Conservation (phyloP, 1,140 invertebrate genomes). For the Potamilus streckersoni region DNA sequence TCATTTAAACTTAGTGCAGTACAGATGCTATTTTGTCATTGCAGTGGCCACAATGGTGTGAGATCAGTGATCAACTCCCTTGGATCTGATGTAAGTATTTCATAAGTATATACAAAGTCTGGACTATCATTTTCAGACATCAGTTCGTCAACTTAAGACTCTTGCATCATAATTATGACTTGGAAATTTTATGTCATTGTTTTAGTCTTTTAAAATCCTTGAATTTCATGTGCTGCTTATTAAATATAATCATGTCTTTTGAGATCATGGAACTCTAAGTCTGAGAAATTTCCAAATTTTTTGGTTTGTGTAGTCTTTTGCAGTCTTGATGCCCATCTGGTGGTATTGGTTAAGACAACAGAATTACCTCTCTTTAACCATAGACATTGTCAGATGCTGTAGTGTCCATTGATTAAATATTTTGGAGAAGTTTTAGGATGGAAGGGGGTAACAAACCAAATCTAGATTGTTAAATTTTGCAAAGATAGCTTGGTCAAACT, state of each 20-base stretch:
- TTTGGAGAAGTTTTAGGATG: neutral
- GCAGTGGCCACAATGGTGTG: slow-evolving; percentile 43
- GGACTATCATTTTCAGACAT: neutral
- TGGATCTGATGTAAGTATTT: slow-evolving; percentile 38
- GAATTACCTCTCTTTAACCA: too few relatives aligned
- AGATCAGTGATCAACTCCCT: slow-evolving; percentile 34
- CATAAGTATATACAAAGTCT: neutral
- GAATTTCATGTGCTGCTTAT: neutral
- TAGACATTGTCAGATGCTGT: too few relatives aligned
- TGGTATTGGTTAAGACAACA: too few relatives aligned
- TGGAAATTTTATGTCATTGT: neutral
- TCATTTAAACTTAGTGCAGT: too few relatives aligned
- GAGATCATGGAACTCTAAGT: neutral
- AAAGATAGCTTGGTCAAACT: too few relatives aligned
- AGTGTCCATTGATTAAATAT: too few relatives aligned
- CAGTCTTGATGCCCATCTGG: too few relatives aligned
- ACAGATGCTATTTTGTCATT: neutral
- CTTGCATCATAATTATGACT: neutral
- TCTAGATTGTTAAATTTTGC: neutral
- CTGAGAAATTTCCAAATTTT: too few relatives aligned
- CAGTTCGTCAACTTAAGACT: neutral
- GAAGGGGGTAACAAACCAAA: neutral
- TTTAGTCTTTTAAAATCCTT: neutral
- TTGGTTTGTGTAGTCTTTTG: too few relatives aligned
- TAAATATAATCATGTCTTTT: too few relatives aligned